Conservation (phyloP, 2,888 invertebrate species). For the Rhorus exstirpatorius region DNA sequence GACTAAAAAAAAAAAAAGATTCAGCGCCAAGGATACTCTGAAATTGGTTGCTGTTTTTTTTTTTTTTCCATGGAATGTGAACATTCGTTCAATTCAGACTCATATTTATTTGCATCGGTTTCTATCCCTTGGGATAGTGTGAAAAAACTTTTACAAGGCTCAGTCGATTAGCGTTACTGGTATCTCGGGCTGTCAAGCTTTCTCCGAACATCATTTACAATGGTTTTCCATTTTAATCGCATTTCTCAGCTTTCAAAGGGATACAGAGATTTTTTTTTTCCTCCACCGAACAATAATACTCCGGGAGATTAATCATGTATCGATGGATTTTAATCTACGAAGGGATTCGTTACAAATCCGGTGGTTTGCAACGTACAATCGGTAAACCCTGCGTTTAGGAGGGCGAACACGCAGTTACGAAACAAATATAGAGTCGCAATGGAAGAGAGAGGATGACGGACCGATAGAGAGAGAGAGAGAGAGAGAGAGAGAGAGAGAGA, state of each 20-base stretch:
- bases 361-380: conserved; percentile 10
- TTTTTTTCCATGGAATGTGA: too few relatives aligned
- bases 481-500: conserved; percentile 15
- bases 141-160: too few relatives aligned
- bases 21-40: too few relatives aligned
- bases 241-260: not conserved
- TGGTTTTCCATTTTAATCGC: not conserved
- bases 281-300: not conserved
- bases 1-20: too few relatives aligned
- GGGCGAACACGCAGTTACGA: conserved; percentile 45
- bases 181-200: too few relatives aligned
- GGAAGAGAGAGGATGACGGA: conserved; percentile 23
- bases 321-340: conserved; percentile 23
- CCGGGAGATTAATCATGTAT: not conserved
- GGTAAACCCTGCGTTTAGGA: conserved; percentile 33
- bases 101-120: too few relatives aligned
- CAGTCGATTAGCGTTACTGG: too few relatives aligned
- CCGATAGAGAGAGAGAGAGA: too few relatives aligned
- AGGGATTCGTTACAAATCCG: conserved; percentile 47
- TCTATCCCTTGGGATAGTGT: too few relatives aligned
- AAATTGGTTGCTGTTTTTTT: too few relatives aligned
- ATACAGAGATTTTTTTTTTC: not conserved
- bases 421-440: conserved; percentile 37
- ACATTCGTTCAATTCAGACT: too few relatives aligned
- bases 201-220: not conserved